Evolutionary conservation across 23 tunicate genomes (phyloP), one percentile per base, ranked within the genome.

Genomic region (Styela plicata): DNA sequence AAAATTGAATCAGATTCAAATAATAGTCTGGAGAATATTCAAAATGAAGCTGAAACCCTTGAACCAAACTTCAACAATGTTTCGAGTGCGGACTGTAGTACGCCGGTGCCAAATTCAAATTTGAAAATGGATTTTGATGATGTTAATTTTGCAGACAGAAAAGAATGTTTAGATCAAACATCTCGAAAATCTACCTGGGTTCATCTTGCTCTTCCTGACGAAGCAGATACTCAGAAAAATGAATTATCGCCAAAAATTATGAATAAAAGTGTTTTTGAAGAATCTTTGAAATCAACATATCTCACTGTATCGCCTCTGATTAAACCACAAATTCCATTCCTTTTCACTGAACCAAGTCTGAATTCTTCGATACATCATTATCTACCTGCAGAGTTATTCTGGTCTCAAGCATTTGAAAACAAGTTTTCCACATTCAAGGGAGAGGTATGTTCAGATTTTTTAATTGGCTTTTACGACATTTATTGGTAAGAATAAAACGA

Each of bases 311-410:
- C 97, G 22, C 91, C 91, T 1, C 36, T 91, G 3, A 80, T 74
- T 33, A 36, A 65, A 64, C 82, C 83, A 1, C 19, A 31, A 32
- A 63, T 74, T 35, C 91, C 97, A 2, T 91, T 29, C 53, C 67
- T 91, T 0, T 57, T 83, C 52, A 83, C 83, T 44, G 36, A 65
- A 1, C 33, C 17, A 1, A 91, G 97, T 17, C 63, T 63, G 34
- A 63, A 63, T 13, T 83, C 97, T 5, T 62, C 91, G 1, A 70
- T 84, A 24, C 52, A 66, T 28, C 33, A 31, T 16, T 91, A 78
- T 65, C 83, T 91, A 18, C 86, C 91, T 2, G 32, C 44, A 2
- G 33, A 63, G 1, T 73, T 91, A 69, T 91, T 69, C 68, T 86
- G 87, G 90, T 91, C 97, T 1, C 78, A 31, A n/a, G 26, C 18